Evolutionary conservation across 2,888 invertebrate species (phyloP).

Genomic region (Cephus spinipes): DNA sequence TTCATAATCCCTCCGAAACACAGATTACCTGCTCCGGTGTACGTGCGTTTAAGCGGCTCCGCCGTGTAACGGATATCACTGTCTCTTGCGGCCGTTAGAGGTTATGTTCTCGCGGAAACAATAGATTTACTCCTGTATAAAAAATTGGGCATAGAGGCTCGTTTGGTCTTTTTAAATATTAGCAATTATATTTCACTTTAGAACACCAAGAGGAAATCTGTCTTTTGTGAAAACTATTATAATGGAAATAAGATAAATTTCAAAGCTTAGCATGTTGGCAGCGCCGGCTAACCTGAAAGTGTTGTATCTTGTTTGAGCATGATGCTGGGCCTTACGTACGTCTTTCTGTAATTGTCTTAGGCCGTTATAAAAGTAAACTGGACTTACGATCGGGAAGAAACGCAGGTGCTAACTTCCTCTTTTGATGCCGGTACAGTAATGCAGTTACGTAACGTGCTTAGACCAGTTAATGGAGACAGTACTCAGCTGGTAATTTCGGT

Average conservation of each 20-base stretch:
- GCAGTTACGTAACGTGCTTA: background rate
- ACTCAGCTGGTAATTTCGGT: background rate
- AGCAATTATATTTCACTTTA: background rate
- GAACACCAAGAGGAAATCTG: background rate
- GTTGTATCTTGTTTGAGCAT: background rate
- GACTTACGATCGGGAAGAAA: conserved; percentile 12
- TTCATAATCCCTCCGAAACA: conserved; percentile 4
- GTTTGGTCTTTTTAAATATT: background rate
- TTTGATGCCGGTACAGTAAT: background rate
- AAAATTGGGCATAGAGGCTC: background rate
- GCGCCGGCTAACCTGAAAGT: background rate
- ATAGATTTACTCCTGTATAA: background rate
- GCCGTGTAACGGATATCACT: background rate
- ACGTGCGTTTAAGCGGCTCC: background rate
- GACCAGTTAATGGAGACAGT: background rate
- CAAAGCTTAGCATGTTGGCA: background rate
- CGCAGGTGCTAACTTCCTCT: conserved; percentile 10
- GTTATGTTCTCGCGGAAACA: background rate
- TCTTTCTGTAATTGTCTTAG: conserved; percentile 34
- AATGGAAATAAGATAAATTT: background rate
- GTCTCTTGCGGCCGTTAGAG: background rate
- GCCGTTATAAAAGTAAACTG: conserved; percentile 35
- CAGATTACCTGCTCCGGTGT: background rate
- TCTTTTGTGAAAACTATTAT: background rate
- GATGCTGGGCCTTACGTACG: background rate